phyloP scores from a whole-genome alignment of 2,888 invertebrate species.

The Oscheius sp. region DNA sequence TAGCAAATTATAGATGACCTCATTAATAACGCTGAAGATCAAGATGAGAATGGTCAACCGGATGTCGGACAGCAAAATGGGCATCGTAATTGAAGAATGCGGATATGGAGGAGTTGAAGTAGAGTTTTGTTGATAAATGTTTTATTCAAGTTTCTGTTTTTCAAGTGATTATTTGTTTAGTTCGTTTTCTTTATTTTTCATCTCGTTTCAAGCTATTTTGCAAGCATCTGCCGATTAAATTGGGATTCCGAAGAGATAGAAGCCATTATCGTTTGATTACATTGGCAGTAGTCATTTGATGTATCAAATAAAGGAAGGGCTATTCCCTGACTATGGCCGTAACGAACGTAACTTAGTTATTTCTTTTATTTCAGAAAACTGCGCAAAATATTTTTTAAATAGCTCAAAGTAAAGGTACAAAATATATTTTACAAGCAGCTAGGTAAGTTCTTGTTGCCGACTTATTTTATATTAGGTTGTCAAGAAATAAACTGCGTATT shows the following conservation, averaged over 20 bases:
- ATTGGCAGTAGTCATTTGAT: slow-evolving; percentile 92
- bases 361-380: background rate
- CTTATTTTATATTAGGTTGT: too few relatives aligned
- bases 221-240: slow-evolving; percentile 76
- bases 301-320: slow-evolving; percentile 72
- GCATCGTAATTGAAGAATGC: too few relatives aligned
- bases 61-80: too few relatives aligned
- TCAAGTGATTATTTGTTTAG: too few relatives aligned
- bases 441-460: background rate
- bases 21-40: too few relatives aligned
- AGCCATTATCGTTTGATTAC: slow-evolving; percentile 82
- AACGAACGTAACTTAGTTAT: background rate
- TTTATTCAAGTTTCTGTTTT: too few relatives aligned
- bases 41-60: too few relatives aligned
- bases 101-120: too few relatives aligned
- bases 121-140: too few relatives aligned
- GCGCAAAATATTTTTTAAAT: background rate
- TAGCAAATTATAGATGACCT: too few relatives aligned
- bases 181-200: slow-evolving; percentile 80
- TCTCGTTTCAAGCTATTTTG: slow-evolving; percentile 81
- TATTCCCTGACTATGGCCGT: slow-evolving; percentile 28
- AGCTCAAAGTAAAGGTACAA: background rate
- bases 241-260: slow-evolving; percentile 38
- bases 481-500: too few relatives aligned
- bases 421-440: background rate